Evolutionary conservation across 2,113 vertebrate genomes (phyloP), one percentile per base, ranked within the genome.

Genomic region (Epinephelus lanceolatus): DNA sequence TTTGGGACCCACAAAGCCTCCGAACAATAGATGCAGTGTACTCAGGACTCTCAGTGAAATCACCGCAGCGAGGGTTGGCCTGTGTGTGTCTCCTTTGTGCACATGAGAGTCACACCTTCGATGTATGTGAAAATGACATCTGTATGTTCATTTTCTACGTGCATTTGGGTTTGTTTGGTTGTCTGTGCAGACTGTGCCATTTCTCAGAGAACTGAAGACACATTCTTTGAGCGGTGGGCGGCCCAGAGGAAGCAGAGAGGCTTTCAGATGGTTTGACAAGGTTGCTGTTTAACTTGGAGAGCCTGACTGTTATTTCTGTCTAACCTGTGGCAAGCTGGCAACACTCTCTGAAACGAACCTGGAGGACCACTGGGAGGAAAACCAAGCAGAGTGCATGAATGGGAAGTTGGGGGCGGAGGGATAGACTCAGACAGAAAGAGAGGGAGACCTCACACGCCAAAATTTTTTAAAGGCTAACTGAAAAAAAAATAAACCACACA

Each of bases 221-320:
- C 78, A 89, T 92, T 92, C 90, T 92, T 78, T 69, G 71, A 72
- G 87, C 0, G 45, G 76, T 81, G 80, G 81, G 79, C 81, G 57
- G 76, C 89, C 83, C 79, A 6, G 66, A 73, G 91, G 88, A 93
- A 89, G 85, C 87, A 67, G 65, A 78, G 89, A 81, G 86, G 75
- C 89, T 88, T 80, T 90, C 78, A 89, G 76, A 80, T 83, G 87
- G 30, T 61, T 56, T 81, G 88, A 87, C 76, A 66, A 73, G 81
- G 59, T 83, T 0, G 33, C 84, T 93, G 92, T 92, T 90, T 89
- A 57, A 90, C 89, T 93, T 94, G 92, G 92, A 92, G 78, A 37
- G 77, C 51, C 56, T 0, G 25, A 15, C 83, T 93, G 91, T 93
- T 93, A 90, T 91, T 94, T 85, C 89, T 90, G 88, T 90, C 73